Percentiles rank a stretch among this genome's conserved stretches.
Conservation (phyloP, 2,888 invertebrate genomes). For the Plebejus argus region DNA sequence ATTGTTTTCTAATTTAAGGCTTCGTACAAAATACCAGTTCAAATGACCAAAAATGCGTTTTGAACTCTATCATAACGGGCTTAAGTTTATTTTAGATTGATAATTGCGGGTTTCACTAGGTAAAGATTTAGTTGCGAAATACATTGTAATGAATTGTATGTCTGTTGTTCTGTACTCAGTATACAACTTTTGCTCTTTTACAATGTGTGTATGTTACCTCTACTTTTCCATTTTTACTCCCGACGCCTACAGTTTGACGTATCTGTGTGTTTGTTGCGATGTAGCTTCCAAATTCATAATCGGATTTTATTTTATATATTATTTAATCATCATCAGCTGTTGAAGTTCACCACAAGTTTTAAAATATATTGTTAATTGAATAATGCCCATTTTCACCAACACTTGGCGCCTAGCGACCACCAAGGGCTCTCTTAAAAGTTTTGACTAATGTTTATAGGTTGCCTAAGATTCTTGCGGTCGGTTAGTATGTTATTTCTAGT, state of each 20-base stretch:
- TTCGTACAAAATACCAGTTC: constrained; percentile 27
- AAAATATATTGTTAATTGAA: too few relatives aligned
- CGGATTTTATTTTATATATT: too few relatives aligned
- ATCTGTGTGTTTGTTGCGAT: neutral
- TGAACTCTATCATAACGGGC: neutral
- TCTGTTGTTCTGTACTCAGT: neutral
- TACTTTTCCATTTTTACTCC: neutral
- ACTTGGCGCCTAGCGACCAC: too few relatives aligned
- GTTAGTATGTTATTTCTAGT: too few relatives aligned
- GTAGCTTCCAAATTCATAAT: neutral
- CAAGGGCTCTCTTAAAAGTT: too few relatives aligned
- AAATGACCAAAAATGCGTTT: neutral
- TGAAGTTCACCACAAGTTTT: too few relatives aligned
- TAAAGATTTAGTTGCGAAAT: constrained; percentile 18
- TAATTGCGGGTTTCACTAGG: neutral
- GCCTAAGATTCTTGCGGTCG: too few relatives aligned
- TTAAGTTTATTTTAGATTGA: neutral
- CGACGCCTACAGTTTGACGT: neutral
- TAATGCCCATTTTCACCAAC: too few relatives aligned
- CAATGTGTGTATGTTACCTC: neutral
- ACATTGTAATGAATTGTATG: constrained; percentile 23
- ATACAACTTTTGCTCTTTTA: neutral
- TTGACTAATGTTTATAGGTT: too few relatives aligned
- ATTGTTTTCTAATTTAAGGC: constrained; percentile 37
- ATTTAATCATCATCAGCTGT: too few relatives aligned